Evolutionary conservation across 2,797 vertebrate genomes (phyloP).

Genomic region (Centroberyx gerrardi): DNA sequence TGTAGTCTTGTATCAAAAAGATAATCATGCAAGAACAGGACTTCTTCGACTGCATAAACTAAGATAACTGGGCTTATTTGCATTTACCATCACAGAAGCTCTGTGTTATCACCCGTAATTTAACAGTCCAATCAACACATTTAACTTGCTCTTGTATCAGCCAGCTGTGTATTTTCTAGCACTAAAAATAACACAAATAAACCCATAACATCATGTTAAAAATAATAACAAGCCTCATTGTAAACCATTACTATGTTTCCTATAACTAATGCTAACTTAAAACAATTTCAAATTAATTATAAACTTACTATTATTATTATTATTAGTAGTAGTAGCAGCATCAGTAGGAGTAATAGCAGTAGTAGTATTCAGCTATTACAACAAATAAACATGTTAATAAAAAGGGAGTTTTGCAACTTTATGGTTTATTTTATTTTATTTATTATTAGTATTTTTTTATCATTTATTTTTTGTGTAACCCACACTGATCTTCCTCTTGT

Average conservation of each 20-base stretch:
- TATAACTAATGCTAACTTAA: no score
- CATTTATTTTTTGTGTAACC: not conserved
- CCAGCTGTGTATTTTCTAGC: constrained; percentile 1
- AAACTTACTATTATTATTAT: no score
- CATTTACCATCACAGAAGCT: constrained; percentile 18
- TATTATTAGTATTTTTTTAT: not conserved
- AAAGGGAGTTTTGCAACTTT: no score
- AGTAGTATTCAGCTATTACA: no score
- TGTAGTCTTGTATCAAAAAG: constrained; percentile 2
- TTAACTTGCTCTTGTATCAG: not conserved
- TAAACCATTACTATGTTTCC: no score
- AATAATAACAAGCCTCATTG: no score
- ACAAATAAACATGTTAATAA: no score
- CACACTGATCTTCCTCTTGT: not conserved
- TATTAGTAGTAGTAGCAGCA: no score
- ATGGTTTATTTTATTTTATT: no score
- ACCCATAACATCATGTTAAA: no score
- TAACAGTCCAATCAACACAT: constrained; percentile 50
- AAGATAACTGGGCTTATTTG: not conserved
- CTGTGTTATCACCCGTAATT: not conserved
- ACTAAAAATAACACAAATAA: not conserved
- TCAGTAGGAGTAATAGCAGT: no score
- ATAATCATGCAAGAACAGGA: not conserved
- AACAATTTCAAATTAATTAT: no score
- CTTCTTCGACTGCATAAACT: not conserved